Percentiles rank a stretch among this genome's conserved stretches.
phyloP scores from a whole-genome alignment of 2,113 vertebrate genomes.

The Amia ocellicauda region DNA sequence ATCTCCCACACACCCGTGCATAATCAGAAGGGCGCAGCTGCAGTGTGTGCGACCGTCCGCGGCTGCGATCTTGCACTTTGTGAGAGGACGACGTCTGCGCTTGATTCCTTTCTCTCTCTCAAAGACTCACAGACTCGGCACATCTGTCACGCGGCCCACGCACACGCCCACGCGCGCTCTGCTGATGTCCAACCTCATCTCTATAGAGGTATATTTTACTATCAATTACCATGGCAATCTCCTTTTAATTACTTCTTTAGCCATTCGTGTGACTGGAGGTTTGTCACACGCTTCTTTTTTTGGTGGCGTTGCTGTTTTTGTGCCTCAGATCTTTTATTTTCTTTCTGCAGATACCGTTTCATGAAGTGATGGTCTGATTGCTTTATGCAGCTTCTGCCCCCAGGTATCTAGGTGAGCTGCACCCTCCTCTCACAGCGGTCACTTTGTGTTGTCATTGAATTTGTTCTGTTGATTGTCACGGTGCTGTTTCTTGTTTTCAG shows the following conservation, averaged over 20 bases:
- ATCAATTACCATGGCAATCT: neutral
- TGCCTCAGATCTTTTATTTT: too few relatives aligned
- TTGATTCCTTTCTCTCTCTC: neutral
- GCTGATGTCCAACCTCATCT: neutral
- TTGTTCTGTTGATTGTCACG: too few relatives aligned
- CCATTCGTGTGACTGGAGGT: neutral
- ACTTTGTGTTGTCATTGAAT: too few relatives aligned
- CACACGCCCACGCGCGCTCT: slow-evolving; percentile 1
- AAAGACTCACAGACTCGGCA: neutral
- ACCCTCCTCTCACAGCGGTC: too few relatives aligned
- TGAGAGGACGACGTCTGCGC: too few relatives aligned
- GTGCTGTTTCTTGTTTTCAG: too few relatives aligned
- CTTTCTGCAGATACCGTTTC: too few relatives aligned
- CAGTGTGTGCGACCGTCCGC: neutral
- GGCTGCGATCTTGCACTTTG: neutral
- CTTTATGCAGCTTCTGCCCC: too few relatives aligned
- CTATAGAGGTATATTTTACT: neutral
- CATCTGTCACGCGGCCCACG: slow-evolving; percentile 9
- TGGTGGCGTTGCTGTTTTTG: too few relatives aligned
- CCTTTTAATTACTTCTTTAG: neutral
- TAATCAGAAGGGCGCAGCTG: neutral
- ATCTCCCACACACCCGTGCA: slow-evolving; percentile 1
- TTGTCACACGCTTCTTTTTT: too few relatives aligned
- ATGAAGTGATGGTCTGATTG: too few relatives aligned
- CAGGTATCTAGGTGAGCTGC: too few relatives aligned